Conservation (phyloP, 2,888 invertebrate genomes). For the Conistra vaccinii region DNA sequence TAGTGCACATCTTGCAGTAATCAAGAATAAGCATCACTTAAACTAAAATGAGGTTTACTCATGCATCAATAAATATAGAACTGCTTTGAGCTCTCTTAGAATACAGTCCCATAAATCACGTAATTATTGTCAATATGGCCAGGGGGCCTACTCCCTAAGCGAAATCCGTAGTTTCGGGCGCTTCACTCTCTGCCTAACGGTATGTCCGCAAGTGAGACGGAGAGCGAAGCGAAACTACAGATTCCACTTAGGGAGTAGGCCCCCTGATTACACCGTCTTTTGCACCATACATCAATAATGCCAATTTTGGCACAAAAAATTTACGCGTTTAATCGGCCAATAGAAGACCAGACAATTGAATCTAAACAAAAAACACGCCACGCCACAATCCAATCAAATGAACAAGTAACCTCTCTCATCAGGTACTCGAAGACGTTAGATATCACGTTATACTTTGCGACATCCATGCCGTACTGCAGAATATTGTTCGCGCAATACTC, state of each 20-base stretch:
- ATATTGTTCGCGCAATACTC: constrained; percentile 84
- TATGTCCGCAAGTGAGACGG: too few relatives aligned
- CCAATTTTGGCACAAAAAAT: background rate
- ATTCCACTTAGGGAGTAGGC: too few relatives aligned
- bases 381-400: constrained; percentile 50
- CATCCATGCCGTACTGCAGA: constrained; percentile 85
- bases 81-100: background rate
- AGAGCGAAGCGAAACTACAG: too few relatives aligned
- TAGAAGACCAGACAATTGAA: constrained; percentile 21
- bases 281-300: too few relatives aligned
- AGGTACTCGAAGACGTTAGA: constrained; percentile 79
- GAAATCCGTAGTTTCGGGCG: too few relatives aligned
- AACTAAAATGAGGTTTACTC: background rate
- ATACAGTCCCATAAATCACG: too few relatives aligned
- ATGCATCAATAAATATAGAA: background rate
- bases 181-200: too few relatives aligned
- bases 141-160: too few relatives aligned
- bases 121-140: too few relatives aligned
- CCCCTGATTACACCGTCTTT: background rate
- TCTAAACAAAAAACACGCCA: constrained; percentile 41
- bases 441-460: constrained; percentile 84
- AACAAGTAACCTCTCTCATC: constrained; percentile 81
- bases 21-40: background rate
- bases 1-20: background rate
- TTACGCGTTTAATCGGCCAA: constrained; percentile 13